A percentile compares a stretch with the other conserved stretches of the same genome.
phyloP scores from a whole-genome alignment of 2,113 vertebrate genomes.

The Platycercus adscitus region DNA sequence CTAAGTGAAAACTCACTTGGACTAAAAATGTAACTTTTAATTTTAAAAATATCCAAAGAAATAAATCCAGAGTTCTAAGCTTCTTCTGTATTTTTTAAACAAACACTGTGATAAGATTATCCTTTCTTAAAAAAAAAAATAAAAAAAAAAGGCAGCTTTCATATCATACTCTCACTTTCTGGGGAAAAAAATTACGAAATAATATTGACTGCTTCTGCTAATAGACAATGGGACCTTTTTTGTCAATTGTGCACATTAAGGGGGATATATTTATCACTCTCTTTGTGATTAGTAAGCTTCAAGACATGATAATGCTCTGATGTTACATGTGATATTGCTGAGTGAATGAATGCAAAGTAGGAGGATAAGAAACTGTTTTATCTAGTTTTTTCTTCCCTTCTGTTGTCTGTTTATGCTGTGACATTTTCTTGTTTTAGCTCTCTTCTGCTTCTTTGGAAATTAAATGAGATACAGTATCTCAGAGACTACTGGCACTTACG shows the following conservation, averaged over 20 bases:
- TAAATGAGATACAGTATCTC: constrained; percentile 58
- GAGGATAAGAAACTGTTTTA: constrained; percentile 65
- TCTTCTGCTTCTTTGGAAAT: constrained; percentile 67
- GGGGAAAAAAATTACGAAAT: not conserved
- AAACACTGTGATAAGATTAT: not conserved
- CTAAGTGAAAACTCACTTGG: constrained; percentile 24
- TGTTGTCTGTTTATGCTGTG: constrained; percentile 68
- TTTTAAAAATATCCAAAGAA: not conserved
- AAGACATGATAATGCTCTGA: constrained; percentile 17
- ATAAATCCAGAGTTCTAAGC: not conserved
- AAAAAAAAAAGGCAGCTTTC: not conserved
- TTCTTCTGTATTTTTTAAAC: not conserved
- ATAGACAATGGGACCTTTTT: not conserved
- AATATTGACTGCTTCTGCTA: not conserved
- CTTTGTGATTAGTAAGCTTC: not conserved
- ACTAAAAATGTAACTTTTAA: constrained; percentile 33
- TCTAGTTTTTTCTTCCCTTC: constrained; percentile 61
- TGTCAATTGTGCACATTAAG: not conserved
- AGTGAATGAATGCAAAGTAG: constrained; percentile 63
- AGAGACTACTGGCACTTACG: constrained; percentile 62
- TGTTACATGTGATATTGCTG: constrained; percentile 40
- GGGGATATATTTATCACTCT: not conserved
- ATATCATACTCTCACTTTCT: not conserved
- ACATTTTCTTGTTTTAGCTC: constrained; percentile 72
- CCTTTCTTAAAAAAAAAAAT: not conserved